Percentiles rank a stretch among this genome's conserved stretches.
Evolutionary conservation across 1,140 invertebrate species (phyloP).

Genomic region (Varroa destructor): DNA sequence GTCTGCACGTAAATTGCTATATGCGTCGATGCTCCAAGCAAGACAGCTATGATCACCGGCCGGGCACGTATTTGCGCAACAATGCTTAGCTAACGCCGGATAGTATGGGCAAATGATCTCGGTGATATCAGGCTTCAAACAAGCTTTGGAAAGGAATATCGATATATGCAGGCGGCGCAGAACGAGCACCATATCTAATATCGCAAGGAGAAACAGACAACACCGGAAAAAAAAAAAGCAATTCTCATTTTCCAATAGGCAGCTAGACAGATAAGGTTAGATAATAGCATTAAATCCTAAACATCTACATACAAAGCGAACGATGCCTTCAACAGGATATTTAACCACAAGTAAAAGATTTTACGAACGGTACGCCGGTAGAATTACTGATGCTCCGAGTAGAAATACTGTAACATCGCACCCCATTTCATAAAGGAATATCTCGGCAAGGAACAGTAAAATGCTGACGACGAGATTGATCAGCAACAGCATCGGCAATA

Average conservation of each 20-base stretch:
- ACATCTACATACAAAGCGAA: too few species aligned
- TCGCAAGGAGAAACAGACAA: neutral
- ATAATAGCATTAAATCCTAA: too few species aligned
- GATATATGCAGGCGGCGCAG: constrained; percentile 2
- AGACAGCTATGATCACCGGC: neutral
- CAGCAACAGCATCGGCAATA: too few species aligned
- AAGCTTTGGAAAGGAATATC: neutral
- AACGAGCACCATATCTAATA: constrained; percentile 9
- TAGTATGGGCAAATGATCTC: constrained; percentile 1
- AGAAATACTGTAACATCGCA: neutral
- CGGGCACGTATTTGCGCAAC: neutral
- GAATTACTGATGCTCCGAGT: too few species aligned
- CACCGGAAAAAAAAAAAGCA: too few species aligned
- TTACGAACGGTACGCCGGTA: too few species aligned
- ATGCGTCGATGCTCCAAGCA: too few species aligned
- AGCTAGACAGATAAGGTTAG: too few species aligned
- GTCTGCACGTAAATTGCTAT: too few species aligned
- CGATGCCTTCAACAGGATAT: too few species aligned
- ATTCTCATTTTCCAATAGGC: too few species aligned
- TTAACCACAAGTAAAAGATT: too few species aligned
- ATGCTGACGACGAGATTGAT: neutral
- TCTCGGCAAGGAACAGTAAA: neutral
- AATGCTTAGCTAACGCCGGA: neutral
- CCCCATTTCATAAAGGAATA: neutral
- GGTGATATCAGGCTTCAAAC: neutral